Conservation (phyloP, 2,888 invertebrate species). For the Drosophila ezoana region DNA sequence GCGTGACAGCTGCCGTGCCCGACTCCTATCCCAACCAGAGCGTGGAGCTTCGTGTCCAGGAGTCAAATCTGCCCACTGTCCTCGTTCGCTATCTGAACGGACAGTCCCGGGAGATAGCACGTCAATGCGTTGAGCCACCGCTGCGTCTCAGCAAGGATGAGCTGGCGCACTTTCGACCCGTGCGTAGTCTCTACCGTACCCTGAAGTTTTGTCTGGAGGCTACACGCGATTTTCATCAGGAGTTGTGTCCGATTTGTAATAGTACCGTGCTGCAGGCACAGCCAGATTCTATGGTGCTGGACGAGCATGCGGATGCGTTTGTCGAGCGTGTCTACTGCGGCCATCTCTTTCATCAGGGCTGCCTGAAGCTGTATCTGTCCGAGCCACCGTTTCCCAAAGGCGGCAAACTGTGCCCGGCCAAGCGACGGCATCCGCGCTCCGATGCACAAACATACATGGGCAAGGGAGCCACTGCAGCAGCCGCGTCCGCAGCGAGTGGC, state of each 20-base stretch:
- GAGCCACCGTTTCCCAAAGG: slow-evolving; percentile 90
- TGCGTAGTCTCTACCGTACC: slow-evolving; percentile 87
- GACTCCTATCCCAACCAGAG: slow-evolving; percentile 87
- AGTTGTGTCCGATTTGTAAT: slow-evolving; percentile 88
- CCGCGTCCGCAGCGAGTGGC: neutral
- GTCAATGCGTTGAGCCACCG: slow-evolving; percentile 89
- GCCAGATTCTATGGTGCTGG: slow-evolving; percentile 86
- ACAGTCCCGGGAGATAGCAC: slow-evolving; percentile 89
- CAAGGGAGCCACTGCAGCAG: slow-evolving; percentile 64
- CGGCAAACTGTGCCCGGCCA: slow-evolving; percentile 88
- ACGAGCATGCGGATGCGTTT: slow-evolving; percentile 87
- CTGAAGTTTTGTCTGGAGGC: slow-evolving; percentile 88
- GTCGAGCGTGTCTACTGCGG: slow-evolving; percentile 90
- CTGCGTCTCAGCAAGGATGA: slow-evolving; percentile 85
- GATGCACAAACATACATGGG: slow-evolving; percentile 81
- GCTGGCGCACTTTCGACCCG: slow-evolving; percentile 87
- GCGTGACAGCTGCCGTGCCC: slow-evolving; percentile 87
- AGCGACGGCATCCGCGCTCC: slow-evolving; percentile 82
- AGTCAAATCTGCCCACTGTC: slow-evolving; percentile 88
- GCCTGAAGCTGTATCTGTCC: slow-evolving; percentile 89
- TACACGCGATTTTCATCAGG: slow-evolving; percentile 87
- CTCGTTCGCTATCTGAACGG: slow-evolving; percentile 88
- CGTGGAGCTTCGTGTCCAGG: slow-evolving; percentile 86
- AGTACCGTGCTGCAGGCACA: slow-evolving; percentile 87
- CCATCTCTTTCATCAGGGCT: slow-evolving; percentile 89